These are phyloP conservation scores for Schizaphis graminum DNA, from an alignment of 2,888 invertebrate genomes.

Conservation along the genomic window DNA sequence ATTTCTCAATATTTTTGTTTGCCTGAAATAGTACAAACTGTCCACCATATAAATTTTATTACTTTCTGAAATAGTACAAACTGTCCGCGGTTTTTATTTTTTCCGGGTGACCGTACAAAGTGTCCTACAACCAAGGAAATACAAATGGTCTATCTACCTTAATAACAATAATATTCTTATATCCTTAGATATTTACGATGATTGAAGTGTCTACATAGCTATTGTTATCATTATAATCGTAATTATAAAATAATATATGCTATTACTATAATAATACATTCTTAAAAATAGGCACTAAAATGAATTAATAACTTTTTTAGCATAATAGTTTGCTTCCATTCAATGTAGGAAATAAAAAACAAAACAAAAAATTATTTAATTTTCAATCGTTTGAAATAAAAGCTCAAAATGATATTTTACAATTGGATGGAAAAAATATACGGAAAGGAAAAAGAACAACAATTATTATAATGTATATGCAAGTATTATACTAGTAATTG, in stretches of 20 bases:
- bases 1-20: too few relatives aligned
- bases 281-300: not conserved
- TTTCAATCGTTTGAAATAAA: not conserved
- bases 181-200: not conserved
- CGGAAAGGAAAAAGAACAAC: not conserved
- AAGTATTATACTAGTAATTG: not conserved
- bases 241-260: not conserved
- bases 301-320: not conserved
- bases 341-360: not conserved
- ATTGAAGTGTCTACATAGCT: not conserved
- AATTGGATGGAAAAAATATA: not conserved
- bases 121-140: too few relatives aligned
- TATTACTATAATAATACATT: not conserved
- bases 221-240: not conserved
- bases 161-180: not conserved
- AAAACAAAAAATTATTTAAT: not conserved
- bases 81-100: too few relatives aligned
- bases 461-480: not conserved
- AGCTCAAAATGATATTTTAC: not conserved
- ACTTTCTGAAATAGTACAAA: too few relatives aligned
- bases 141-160: not conserved
- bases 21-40: too few relatives aligned
- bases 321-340: not conserved
- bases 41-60: too few relatives aligned
- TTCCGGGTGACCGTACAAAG: too few relatives aligned